Conservation (phyloP, 2,113 vertebrate genomes). For the Zootoca vivipara region DNA sequence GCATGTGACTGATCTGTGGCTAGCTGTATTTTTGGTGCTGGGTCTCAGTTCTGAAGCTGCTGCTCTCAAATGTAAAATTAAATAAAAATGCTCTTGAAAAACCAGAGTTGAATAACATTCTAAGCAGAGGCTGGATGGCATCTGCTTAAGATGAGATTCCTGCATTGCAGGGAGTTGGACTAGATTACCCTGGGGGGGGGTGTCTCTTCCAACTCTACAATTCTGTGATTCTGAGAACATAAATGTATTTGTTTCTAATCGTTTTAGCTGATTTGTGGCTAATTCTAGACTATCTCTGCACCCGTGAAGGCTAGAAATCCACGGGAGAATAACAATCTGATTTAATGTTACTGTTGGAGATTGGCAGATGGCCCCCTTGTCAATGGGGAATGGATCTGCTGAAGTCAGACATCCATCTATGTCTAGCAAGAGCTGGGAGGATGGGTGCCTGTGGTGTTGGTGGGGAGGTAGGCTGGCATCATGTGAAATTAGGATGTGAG, state of each 20-base stretch:
- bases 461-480: not conserved
- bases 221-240: no score
- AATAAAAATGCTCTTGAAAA: not conserved
- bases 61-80: not conserved
- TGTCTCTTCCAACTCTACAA: no score
- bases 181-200: no score
- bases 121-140: no score
- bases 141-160: no score
- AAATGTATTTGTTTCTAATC: not conserved
- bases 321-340: not conserved
- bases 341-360: no score
- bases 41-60: not conserved
- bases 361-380: not conserved
- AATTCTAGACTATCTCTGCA: not conserved
- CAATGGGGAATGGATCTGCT: not conserved
- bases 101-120: not conserved
- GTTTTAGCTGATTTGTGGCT: not conserved
- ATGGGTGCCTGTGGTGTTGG: not conserved
- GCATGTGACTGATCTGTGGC: no score
- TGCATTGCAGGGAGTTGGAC: no score
- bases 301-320: not conserved
- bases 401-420: not conserved
- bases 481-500: not conserved
- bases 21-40: no score
- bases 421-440: not conserved